Percentiles rank a stretch among this genome's conserved stretches.
Conservation (phyloP, 2,888 invertebrate species). For the Drosophila mettleri region DNA sequence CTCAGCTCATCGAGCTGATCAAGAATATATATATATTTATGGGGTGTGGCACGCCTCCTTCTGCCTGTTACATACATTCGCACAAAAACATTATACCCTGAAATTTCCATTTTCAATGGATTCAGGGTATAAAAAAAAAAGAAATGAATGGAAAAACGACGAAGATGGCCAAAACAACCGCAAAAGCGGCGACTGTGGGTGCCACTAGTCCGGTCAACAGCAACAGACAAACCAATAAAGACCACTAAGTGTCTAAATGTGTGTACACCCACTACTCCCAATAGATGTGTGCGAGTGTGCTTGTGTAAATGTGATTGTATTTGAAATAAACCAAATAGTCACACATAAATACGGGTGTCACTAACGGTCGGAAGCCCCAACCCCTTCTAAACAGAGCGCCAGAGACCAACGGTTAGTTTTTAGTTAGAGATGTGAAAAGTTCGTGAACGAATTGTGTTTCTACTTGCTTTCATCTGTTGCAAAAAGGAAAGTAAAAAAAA, state of each 20-base stretch:
- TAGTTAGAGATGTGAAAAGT: conserved; percentile 26
- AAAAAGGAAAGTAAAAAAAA: neutral
- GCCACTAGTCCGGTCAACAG: conserved; percentile 55
- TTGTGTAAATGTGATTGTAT: conserved; percentile 74
- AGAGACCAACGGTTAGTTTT: neutral
- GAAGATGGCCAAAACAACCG: conserved; percentile 69
- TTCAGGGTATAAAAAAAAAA: too few species aligned
- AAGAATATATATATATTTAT: too few species aligned
- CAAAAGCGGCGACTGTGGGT: conserved; percentile 73
- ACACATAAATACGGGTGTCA: conserved; percentile 81
- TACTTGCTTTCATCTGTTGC: neutral
- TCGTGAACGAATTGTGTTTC: neutral
- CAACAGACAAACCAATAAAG: conserved; percentile 73
- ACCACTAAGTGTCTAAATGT: conserved; percentile 80
- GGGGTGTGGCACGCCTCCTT: too few species aligned
- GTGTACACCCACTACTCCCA: conserved; percentile 35
- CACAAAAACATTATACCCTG: too few species aligned
- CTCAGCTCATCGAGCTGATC: too few species aligned
- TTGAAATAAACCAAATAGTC: conserved; percentile 81
- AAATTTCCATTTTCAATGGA: too few species aligned
- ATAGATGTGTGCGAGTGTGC: conserved; percentile 20
- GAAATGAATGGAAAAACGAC: conserved; percentile 24
- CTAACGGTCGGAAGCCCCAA: conserved; percentile 25
- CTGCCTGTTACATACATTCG: too few species aligned
- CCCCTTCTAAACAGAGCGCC: neutral